Base-by-base conservation (phyloP, 2,113 vertebrate species). In the Siphamia tubifer region DNA sequence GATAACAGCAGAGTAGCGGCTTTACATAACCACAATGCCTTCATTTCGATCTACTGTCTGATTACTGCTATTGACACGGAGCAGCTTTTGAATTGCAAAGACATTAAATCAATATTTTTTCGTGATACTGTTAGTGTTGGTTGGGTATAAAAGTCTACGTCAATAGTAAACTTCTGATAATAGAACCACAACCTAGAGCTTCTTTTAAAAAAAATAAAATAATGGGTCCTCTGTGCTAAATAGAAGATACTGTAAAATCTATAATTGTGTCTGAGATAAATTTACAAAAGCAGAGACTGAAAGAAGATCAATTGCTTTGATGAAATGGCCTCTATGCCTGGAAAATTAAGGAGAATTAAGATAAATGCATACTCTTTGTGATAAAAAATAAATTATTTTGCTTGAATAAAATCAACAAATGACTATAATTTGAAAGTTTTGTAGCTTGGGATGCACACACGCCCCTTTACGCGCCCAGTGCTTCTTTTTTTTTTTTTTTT, bases 41-140 rank as follows among this genome's bases (percentile, higher is more conserved):
- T 55, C 2, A 19, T 66, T 19, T 66, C 8, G 12, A 57, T 68
- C 31, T 34, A 7, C 48, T 23, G 20, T 45, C 17, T 68, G 51
- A 63, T 57, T 40, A 1, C 31, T 0, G 1, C 28, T 48, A 54
- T 65, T 66, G 64, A 64, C 57, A 35, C 31, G 35, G 44, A 40
- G 39, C 60, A 52, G 64, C 34, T 57, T 80, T 76, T 58, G 25
- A 70, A 43, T 25, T 21, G 8, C 42, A 20, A 52, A 58, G 53
- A 73, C 53, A 44, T 53, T 9, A 56, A 79, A 73, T 76, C 67
- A 67, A 79, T 78, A 30, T 53, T 1, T 44, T 9, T 44, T 21
- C 5, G 6, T 68, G 73, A 60, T 55, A 63, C 45, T 44, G 62
- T 53, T 40, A 35, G 55, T 2, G 24, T 25, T 16, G 0, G 48